A percentile compares a stretch with the other conserved stretches of the same genome.
phyloP scores from a whole-genome alignment of 2,888 invertebrate species.

The Hermodice carunculata region DNA sequence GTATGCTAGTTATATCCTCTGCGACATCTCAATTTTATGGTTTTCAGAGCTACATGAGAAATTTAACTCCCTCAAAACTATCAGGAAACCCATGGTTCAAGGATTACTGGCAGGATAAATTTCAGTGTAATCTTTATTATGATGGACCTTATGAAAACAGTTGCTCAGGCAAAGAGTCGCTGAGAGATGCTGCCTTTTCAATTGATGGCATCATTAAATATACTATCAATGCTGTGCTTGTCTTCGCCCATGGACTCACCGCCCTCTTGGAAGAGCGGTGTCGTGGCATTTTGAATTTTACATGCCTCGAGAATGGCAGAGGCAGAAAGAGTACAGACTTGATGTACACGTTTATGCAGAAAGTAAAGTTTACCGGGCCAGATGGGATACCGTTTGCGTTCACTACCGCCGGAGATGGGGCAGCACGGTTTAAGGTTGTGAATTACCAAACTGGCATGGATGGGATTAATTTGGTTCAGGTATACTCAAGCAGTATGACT shows the following conservation, averaged over 20 bases:
- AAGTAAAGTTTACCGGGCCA: conserved; percentile 5
- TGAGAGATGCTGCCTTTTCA: conserved; percentile 6
- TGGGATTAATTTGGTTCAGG: too few species aligned
- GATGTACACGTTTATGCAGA: conserved; percentile 19
- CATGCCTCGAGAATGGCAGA: conserved; percentile 3
- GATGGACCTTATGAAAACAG: conserved; percentile 38
- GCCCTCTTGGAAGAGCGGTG: conserved; percentile 45
- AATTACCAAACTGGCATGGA: conserved; percentile 14
- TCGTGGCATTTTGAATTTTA: conserved; percentile 13
- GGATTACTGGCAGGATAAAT: conserved; percentile 54
- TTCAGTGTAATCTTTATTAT: conserved; percentile 49
- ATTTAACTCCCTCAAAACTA: conserved; percentile 26
- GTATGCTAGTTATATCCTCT: conserved; percentile 1
- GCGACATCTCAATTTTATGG: neutral
- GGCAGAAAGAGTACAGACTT: neutral
- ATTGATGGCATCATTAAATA: conserved; percentile 39
- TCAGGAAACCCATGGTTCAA: conserved; percentile 53
- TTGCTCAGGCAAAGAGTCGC: conserved; percentile 32
- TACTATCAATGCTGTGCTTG: conserved; percentile 53
- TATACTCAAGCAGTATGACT: too few species aligned
- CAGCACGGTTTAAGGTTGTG: neutral
- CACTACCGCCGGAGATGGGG: conserved; percentile 5
- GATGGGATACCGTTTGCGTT: conserved; percentile 14
- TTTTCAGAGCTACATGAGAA: conserved; percentile 20
- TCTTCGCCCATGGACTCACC: conserved; percentile 47